Evolutionary conservation across 2,113 vertebrate genomes (phyloP), one percentile per base, ranked within the genome.

Genomic region (Leucopsar rothschildi): DNA sequence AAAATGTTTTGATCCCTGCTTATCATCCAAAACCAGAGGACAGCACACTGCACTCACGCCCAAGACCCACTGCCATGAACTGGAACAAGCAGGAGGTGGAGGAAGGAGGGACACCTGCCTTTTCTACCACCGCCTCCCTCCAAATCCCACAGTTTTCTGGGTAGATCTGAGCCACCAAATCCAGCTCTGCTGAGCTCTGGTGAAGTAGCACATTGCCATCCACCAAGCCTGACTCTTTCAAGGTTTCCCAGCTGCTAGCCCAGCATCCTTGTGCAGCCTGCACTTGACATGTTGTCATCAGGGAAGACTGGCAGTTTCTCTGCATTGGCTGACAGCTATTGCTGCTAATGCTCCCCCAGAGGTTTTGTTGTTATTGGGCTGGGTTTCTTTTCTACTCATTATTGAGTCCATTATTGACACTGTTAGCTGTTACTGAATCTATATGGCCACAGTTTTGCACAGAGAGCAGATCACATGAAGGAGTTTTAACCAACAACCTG

Each of bases 351-450:
- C 2, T 79, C 18, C 85, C 93, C 53, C 3, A 29, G 63, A 82
- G 87, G 37, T 92, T 95, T 87, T 79, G 70, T 76, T 91, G 53
- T 88, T 82, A 90, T 49, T 93, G 66, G 69, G 55, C 47, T 83
- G 50, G 24, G 68, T 87, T 89, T 61, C 39, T 92, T 87, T 92
- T 79, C 59, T 59, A 53, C 47, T 87, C 40, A 64, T 86, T 94
- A 89, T 60, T 61, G 70, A 92, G 60, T 57, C 75, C 39, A 44
- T 79, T 95, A 90, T 77, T 87, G 93, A 93, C 75, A 61, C 42
- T 88, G n/a, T 57, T 82, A 56, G 50, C 49, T 68, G 40, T 65
- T 76, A 69, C 79, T 73, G 56, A 80, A 83, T 47, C 44, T 63
- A 2, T 85, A 65, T 9, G 12, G 13, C 35, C 31, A 68, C 40